Evolutionary conservation across 2,113 vertebrate genomes (phyloP).

Genomic region (Pedionomus torquatus): DNA sequence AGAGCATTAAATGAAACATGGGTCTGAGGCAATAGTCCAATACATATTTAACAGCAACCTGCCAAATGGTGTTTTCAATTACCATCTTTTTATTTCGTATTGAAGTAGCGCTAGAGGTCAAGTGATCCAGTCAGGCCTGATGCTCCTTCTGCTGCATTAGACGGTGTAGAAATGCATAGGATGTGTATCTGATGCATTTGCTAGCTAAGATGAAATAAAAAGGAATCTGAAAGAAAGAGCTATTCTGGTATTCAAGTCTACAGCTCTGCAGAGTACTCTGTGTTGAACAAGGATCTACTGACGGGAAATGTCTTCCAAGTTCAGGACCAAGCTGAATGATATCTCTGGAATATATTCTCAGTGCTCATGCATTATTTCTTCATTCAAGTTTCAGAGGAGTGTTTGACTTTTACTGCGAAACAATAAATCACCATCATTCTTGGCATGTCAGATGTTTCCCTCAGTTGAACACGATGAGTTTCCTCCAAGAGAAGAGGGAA

Average conservation of each 20-base stretch:
- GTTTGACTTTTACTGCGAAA: slow-evolving; percentile 34
- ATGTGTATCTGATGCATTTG: neutral
- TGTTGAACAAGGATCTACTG: neutral
- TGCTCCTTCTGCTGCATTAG: neutral
- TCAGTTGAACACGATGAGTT: neutral
- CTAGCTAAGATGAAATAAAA: neutral
- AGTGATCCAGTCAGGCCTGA: neutral
- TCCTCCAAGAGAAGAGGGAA: neutral
- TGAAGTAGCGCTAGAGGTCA: neutral
- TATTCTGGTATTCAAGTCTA: neutral
- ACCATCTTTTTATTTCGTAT: neutral
- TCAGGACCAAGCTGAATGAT: neutral
- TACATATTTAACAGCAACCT: neutral
- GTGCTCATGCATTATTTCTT: neutral
- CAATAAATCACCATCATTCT: neutral
- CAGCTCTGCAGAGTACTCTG: neutral
- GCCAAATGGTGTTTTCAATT: slow-evolving; percentile 33
- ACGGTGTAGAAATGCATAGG: neutral
- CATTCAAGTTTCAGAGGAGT: slow-evolving; percentile 10
- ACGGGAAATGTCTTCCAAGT: neutral
- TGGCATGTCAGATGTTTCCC: slow-evolving; percentile 17
- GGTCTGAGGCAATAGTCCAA: slow-evolving; percentile 6
- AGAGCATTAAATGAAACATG: neutral
- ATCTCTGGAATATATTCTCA: slow-evolving; percentile 2
- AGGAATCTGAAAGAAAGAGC: neutral